Conservation (phyloP, 53 echinoderm and acorn worm species). For the Actinopyga echinites region DNA sequence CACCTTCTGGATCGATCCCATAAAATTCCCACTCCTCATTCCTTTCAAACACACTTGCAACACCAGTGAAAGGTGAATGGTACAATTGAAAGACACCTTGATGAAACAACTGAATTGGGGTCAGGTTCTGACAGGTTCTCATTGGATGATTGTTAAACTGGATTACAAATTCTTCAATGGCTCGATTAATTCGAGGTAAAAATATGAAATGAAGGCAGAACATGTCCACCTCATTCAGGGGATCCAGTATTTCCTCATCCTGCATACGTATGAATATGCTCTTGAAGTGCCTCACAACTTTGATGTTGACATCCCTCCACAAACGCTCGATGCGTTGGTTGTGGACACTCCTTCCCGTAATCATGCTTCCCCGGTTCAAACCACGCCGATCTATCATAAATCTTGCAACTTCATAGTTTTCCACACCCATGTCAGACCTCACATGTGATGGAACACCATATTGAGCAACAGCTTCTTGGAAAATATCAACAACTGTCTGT, state of each 20-base stretch:
- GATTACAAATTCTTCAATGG: slow-evolving; percentile 8
- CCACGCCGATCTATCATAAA: slow-evolving; percentile 60
- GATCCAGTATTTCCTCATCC: slow-evolving; percentile 15
- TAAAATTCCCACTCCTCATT: slow-evolving; percentile 1
- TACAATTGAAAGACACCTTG: slow-evolving; percentile 15
- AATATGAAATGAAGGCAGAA: slow-evolving; percentile 39
- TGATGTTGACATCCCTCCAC: slow-evolving; percentile 52
- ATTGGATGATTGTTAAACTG: slow-evolving; percentile 21
- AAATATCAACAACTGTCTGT: background rate
- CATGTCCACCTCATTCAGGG: slow-evolving; percentile 14
- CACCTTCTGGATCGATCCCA: slow-evolving; percentile 5
- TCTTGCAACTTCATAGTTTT: slow-evolving; percentile 59
- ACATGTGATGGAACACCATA: slow-evolving; percentile 72
- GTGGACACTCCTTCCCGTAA: slow-evolving; percentile 67
- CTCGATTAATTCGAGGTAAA: slow-evolving; percentile 58
- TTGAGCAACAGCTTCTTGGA: slow-evolving; percentile 31
- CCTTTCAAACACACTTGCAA: slow-evolving; percentile 13
- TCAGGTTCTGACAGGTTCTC: slow-evolving; percentile 16
- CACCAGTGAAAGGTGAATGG: background rate
- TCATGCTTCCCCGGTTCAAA: slow-evolving; percentile 56
- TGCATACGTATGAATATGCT: slow-evolving; percentile 10
- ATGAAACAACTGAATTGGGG: slow-evolving; percentile 18
- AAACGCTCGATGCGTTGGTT: slow-evolving; percentile 59
- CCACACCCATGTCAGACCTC: slow-evolving; percentile 57
- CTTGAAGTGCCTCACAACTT: background rate